Conservation (phyloP, 2,888 invertebrate genomes). For the Standfussiana lucernea region DNA sequence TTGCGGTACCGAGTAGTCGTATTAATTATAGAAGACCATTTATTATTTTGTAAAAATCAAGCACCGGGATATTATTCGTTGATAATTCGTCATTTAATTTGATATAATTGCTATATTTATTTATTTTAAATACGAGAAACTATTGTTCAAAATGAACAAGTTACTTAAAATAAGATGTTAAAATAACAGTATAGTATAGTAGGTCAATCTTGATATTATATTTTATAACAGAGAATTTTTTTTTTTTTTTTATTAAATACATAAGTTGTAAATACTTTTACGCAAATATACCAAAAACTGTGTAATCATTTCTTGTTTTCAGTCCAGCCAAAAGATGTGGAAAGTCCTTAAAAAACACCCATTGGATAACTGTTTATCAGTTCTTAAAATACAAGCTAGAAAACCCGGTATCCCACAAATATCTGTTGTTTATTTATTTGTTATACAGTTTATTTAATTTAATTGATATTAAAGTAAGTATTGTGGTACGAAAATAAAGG, state of each 20-base stretch:
- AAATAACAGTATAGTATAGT: no score
- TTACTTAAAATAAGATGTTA: not conserved
- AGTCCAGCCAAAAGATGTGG: not conserved
- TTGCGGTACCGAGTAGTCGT: not conserved
- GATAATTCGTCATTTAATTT: not conserved
- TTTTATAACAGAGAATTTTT: no score
- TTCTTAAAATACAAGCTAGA: not conserved
- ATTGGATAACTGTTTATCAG: not conserved
- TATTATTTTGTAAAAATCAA: not conserved
- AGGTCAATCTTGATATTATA: no score
- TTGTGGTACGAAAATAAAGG: constrained; percentile 44
- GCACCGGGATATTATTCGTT: not conserved
- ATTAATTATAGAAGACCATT: not conserved
- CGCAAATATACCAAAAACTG: not conserved
- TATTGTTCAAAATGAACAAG: not conserved
- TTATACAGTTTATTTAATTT: constrained; percentile 25
- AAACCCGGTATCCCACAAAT: not conserved
- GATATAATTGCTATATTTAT: not conserved
- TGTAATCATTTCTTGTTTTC: not conserved
- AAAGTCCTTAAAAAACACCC: not conserved
- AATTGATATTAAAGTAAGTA: constrained; percentile 14
- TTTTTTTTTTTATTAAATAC: not conserved
- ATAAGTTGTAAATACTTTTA: constrained; percentile 12
- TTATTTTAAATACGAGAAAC: not conserved
- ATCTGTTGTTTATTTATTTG: constrained; percentile 45